Evolutionary conservation across 2,888 invertebrate genomes (phyloP), one percentile per base, ranked within the genome.

Genomic region (Folsomia candida): DNA sequence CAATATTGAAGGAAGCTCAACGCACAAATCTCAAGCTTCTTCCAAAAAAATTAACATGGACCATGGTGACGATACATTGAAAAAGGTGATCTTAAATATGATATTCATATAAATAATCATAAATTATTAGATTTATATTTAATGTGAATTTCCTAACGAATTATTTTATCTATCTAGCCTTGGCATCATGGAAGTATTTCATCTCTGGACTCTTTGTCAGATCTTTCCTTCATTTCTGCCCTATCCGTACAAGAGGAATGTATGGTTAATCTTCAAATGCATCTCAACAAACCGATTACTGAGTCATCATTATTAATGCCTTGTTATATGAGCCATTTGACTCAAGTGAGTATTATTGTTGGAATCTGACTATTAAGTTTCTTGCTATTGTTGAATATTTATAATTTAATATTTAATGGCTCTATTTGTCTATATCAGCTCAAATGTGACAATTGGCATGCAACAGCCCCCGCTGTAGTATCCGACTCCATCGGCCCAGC

Each of bases 231-330:
- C 80, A 93, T 91, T 79, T 95, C 94, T 0, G 95, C 94, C 2
- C 90, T 93, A 77, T 95, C 93, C 0, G 95, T 94, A 14, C 94
- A 94, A 83, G 94, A 95, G 84, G 94, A 94, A 82, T 93, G 93
- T 0, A 84, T 94, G 68, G 93, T 97, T 0, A 95, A 97, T 84
- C 86, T 97, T 20, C 95, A 96, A 81, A 93, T 94, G 89, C 97
- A 97, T 85, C 90, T 94, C 27, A 93, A 93, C 82, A 88, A 89
- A 79, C 92, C 96, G 0, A 97, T 97, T 75, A 90, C 93, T 4
- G 94, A 96, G 81, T 97, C 97, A 0, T 95, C 97, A 0, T 85
- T 97, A 67, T 85, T 97, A 0, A 94, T 97, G 94, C 92, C 94
- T 2, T 95, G 95, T 81, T 97, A 97, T 82, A 89, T 93, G 82